Base-by-base conservation (phyloP, 2,797 vertebrate genomes). In the Paramormyrops hopkinsi region DNA sequence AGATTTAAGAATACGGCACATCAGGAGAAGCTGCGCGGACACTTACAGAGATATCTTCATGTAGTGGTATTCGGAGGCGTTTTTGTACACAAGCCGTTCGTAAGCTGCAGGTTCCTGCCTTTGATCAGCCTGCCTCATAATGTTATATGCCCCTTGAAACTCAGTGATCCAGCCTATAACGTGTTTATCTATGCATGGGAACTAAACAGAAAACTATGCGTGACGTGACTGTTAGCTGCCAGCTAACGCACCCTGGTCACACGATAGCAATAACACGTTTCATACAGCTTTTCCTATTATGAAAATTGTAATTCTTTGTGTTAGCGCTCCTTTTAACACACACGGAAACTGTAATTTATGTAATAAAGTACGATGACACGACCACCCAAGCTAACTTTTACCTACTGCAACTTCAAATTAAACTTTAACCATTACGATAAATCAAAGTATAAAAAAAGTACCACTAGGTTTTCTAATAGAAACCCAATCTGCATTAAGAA, bases 1-100 rank as follows among this genome's bases (percentile, higher is more conserved):
- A 76, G 69, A 76, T 33, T 76, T 41, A 37, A 76, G 33, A 76
- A 76, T 19, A 76, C 33, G 29, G 69, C 3, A 14, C 33, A 33
- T 37, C 11, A 7, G 69, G 33, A 41, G 14, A 76, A 76, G 33
- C 33, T 41, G 69, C 17, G 33, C 69, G 33, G 12, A 90, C 48
- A 97, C 97, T 97, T 93, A 98, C 97, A 98, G 93, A 87, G 92
- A 91, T 79, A 98, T 94, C 86, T 97, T 97, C 96, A 98, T 48
- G 91, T 98, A 98, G 91, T 97, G 96, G 90, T 97, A 93, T 7
- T 94, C 94, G 0, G 96, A 96, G 0, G 93, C 92, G 89, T 96
- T 96, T 93, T 94, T 97, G 87, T 95, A 93, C 91, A 97, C 96
- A 0, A 95, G 89, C 89, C 97, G 95, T 90, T 96, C 95, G 90